Base-by-base conservation (phyloP, 1,140 invertebrate species). In the Spodoptera frugiperda region DNA sequence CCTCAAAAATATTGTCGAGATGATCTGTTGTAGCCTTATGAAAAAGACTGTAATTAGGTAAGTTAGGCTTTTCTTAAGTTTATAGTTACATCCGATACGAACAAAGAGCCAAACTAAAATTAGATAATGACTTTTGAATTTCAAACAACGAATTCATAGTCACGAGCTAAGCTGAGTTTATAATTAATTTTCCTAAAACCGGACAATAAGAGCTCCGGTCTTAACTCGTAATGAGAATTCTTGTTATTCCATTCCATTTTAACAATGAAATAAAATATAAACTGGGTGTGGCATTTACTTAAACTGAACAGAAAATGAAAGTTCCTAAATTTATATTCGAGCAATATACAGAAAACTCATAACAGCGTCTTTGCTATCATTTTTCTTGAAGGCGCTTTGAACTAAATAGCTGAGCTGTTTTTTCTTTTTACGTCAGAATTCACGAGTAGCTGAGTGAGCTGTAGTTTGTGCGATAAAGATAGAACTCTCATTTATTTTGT, bases 291-390 rank as follows among this genome's bases (percentile, higher is more conserved):
- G 33, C 19, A 19, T 63, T 44, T 19, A 12, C 59, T 44, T 8
- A 1, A 39, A 15, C 39, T 8, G 6, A 39, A 15, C 39, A 10
- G 19, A 39, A n/a, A 44, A 46, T 17, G 9, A 17, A 61, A 39
- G 15, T 17, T 12, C 33, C 15, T 61, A 61, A 61, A 44, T 15
- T 63, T 44, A 19, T 44, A 63, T 63, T 39, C 8, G 33, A 63
- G 59, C 44, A 63, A 63, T 63, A 44, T 44, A 67, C 44, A 2
- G 12, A 46, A 25, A 67, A 67, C 63, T 67, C 63, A 48, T 67
- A 67, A 67, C 39, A 11, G 11, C 17, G 63, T 21, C 17, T 46
- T 67, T 49, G 63, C 63, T 67, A 67, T 67, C 17, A 48, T 25
- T 49, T 67, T 49, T 48, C 46, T 49, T 44, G 44, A n/a, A 63